A percentile compares a stretch with the other conserved stretches of the same genome.
These are phyloP conservation scores for Lacerta bilineata DNA, from an alignment of 2,797 vertebrate species.

Conservation along the genomic window DNA sequence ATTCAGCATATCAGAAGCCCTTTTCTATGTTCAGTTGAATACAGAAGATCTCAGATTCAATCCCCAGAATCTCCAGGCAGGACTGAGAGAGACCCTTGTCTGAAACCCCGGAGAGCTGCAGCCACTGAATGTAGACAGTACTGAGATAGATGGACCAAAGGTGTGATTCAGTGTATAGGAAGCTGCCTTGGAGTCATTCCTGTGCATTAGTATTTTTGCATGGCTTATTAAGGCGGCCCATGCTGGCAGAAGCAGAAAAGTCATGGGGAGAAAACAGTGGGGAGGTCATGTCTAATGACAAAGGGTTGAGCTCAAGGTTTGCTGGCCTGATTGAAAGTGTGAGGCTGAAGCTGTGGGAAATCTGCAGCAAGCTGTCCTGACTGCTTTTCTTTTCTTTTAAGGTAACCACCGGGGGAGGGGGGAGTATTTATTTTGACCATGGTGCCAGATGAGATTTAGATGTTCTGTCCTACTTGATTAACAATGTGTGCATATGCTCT, in stretches of 20 bases:
- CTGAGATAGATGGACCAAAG: too few relatives aligned
- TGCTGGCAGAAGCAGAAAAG: background rate
- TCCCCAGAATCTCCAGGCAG: too few relatives aligned
- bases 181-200: too few relatives aligned
- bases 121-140: too few relatives aligned
- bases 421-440: background rate
- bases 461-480: background rate
- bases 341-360: background rate
- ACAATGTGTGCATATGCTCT: background rate
- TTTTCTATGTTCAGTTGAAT: too few relatives aligned
- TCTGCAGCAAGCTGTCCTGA: background rate
- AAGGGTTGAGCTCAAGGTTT: background rate
- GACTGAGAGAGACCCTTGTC: background rate
- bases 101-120: background rate
- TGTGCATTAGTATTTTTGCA: background rate
- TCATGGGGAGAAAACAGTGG: background rate
- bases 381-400: background rate
- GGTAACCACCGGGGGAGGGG: background rate
- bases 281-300: background rate
- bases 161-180: too few relatives aligned
- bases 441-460: background rate
- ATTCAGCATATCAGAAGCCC: too few relatives aligned
- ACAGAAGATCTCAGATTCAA: too few relatives aligned
- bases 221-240: background rate
- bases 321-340: background rate